These are phyloP conservation scores for Hymenochirus boettgeri DNA, from an alignment of 2,113 vertebrate species.

Conservation along the genomic window DNA sequence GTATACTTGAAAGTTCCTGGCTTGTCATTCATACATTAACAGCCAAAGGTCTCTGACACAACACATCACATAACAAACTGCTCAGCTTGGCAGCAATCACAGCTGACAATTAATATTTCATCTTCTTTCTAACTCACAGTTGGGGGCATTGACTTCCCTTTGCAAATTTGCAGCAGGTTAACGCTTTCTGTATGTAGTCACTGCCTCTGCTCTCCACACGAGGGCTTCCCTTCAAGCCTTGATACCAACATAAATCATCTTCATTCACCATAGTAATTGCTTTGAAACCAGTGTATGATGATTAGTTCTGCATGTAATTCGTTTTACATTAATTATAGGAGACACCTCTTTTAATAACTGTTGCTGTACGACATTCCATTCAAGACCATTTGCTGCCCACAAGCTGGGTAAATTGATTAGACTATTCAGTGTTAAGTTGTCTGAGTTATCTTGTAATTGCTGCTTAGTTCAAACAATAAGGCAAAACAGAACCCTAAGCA, in stretches of 20 bases:
- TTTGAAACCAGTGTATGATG: slow-evolving; percentile 32
- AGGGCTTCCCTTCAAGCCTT: slow-evolving; percentile 16
- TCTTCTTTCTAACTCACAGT: slow-evolving; percentile 12
- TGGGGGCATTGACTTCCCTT: slow-evolving; percentile 4
- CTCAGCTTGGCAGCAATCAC: slow-evolving; percentile 22
- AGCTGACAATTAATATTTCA: slow-evolving; percentile 22
- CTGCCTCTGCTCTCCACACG: background rate
- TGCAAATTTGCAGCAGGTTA: background rate
- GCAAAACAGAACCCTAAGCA: too few relatives aligned
- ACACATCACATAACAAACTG: background rate
- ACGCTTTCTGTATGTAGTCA: slow-evolving; percentile 1
- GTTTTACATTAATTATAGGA: slow-evolving; percentile 37
- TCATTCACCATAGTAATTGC: slow-evolving; percentile 35
- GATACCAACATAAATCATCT: slow-evolving; percentile 26
- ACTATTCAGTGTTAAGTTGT: background rate
- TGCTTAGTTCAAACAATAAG: too few relatives aligned
- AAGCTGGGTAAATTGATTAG: background rate
- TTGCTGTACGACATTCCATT: slow-evolving; percentile 23
- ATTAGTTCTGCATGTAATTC: slow-evolving; percentile 38
- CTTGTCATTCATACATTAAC: background rate
- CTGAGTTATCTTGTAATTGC: too few relatives aligned
- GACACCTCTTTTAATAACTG: slow-evolving; percentile 37
- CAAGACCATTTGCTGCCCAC: slow-evolving; percentile 7
- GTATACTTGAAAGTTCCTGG: too few relatives aligned
- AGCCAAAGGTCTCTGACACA: background rate